A percentile compares a stretch with the other conserved stretches of the same genome.
phyloP scores from a whole-genome alignment of 2,797 vertebrate species.

The Anableps anableps region DNA sequence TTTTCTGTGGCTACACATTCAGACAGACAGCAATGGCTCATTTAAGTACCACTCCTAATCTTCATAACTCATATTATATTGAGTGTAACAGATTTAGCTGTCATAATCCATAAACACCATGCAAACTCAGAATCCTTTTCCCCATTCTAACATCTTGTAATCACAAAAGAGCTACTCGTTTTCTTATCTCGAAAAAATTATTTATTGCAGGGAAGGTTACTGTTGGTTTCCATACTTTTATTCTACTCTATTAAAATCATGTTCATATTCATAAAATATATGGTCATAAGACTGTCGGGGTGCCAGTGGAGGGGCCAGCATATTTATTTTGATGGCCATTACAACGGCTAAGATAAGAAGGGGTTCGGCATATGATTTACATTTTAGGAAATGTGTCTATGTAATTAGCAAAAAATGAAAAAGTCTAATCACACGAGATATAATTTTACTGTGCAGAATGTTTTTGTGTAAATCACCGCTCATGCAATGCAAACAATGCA shows the following conservation, averaged over 20 bases:
- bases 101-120: background rate
- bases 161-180: background rate
- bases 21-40: background rate
- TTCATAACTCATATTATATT: background rate
- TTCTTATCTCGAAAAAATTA: background rate
- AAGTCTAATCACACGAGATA: background rate
- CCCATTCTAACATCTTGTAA: background rate
- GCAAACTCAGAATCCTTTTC: background rate
- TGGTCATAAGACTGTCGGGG: background rate
- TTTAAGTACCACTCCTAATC: background rate
- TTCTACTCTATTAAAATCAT: background rate
- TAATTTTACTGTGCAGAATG: background rate
- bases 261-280: background rate
- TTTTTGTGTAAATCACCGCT: background rate
- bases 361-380: background rate
- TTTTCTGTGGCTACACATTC: background rate
- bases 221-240: background rate
- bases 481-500: background rate
- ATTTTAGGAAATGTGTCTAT: background rate
- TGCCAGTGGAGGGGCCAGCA: background rate
- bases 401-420: background rate
- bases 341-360: background rate
- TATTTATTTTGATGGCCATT: background rate
- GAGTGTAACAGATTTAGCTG: slow-evolving; percentile 1
- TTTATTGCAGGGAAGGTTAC: background rate